A percentile compares a stretch with the other conserved stretches of the same genome.
Evolutionary conservation across 2,797 vertebrate genomes (phyloP).

Genomic region (Atherinosoma microstoma): DNA sequence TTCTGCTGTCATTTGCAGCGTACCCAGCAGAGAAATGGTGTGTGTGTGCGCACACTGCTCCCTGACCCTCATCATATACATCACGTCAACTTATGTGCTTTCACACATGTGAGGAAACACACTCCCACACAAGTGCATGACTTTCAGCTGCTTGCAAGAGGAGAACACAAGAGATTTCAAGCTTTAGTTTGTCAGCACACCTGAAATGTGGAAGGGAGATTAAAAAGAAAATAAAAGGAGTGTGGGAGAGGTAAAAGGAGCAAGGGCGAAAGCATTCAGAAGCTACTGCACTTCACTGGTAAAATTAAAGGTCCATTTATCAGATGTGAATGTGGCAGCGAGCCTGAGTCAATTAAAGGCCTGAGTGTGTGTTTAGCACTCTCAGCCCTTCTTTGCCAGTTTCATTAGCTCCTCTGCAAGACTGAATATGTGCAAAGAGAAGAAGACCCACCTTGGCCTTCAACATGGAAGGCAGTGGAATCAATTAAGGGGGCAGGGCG

Average conservation of each 20-base stretch:
- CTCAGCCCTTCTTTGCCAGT: conserved; percentile 38
- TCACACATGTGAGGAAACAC: conserved; percentile 3
- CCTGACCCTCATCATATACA: conserved; percentile 55
- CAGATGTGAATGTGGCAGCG: conserved; percentile 37
- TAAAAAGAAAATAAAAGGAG: not conserved
- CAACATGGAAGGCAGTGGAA: conserved; percentile 45
- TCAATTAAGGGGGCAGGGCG: conserved; percentile 64
- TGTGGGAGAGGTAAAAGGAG: not conserved
- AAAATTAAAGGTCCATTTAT: conserved; percentile 42
- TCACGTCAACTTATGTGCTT: conserved; percentile 28
- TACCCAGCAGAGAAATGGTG: conserved; percentile 37
- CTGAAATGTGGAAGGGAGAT: not conserved
- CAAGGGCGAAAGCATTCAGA: not conserved
- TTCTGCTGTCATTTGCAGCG: conserved; percentile 41
- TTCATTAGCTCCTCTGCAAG: conserved; percentile 44
- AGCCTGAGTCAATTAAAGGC: conserved; percentile 51
- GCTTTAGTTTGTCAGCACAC: not conserved
- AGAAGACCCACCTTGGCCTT: conserved; percentile 44
- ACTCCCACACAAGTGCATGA: not conserved
- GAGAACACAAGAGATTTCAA: not conserved
- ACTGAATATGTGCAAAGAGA: conserved; percentile 23
- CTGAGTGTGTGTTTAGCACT: conserved; percentile 37
- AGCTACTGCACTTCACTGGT: not conserved
- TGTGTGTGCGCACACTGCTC: conserved; percentile 34
- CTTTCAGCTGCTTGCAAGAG: conserved; percentile 8